Evolutionary conservation across 64 coral and sea anemone species (phyloP).

Genomic region (Anthopleura sola): DNA sequence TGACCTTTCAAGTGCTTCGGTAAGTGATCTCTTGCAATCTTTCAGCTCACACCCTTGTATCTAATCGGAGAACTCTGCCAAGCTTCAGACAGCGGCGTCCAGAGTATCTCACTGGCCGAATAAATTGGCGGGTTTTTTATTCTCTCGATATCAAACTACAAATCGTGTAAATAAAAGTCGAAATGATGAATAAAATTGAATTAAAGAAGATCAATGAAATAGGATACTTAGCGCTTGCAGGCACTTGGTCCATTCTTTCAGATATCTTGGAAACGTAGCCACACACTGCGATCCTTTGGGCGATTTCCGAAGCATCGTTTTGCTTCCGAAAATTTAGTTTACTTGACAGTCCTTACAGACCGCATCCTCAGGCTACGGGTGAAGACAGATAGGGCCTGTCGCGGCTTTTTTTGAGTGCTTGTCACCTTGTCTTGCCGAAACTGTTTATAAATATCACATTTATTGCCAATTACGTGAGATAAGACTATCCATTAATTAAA

Average conservation of each 20-base stretch:
- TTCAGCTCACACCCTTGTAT: slow-evolving; percentile 23
- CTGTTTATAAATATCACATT: slow-evolving; percentile 99
- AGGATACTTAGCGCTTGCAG: neutral
- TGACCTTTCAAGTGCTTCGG: slow-evolving; percentile 34
- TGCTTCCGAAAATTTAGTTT: slow-evolving; percentile 12
- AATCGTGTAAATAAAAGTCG: neutral
- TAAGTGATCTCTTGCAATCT: slow-evolving; percentile 20
- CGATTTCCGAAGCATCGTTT: slow-evolving; percentile 15
- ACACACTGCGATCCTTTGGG: slow-evolving; percentile 26
- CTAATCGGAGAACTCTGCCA: slow-evolving; percentile 12
- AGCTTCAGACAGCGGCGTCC: neutral
- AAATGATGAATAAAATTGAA: neutral
- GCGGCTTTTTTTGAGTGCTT: slow-evolving; percentile 84
- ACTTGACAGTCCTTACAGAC: slow-evolving; percentile 9
- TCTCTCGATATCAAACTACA: neutral
- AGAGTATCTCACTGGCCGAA: neutral
- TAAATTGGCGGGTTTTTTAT: neutral
- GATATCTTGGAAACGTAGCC: slow-evolving; percentile 9
- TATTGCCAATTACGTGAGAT: slow-evolving; percentile 97
- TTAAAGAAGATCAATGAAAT: neutral
- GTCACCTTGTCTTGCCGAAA: slow-evolving; percentile 92
- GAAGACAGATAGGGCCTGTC: slow-evolving; percentile 25
- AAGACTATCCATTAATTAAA: slow-evolving; percentile 97
- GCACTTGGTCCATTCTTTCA: neutral
- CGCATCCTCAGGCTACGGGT: slow-evolving; percentile 20